Evolutionary conservation across 2,797 vertebrate species (phyloP), one percentile per base, ranked within the genome.

Genomic region (Silurus aristotelis): DNA sequence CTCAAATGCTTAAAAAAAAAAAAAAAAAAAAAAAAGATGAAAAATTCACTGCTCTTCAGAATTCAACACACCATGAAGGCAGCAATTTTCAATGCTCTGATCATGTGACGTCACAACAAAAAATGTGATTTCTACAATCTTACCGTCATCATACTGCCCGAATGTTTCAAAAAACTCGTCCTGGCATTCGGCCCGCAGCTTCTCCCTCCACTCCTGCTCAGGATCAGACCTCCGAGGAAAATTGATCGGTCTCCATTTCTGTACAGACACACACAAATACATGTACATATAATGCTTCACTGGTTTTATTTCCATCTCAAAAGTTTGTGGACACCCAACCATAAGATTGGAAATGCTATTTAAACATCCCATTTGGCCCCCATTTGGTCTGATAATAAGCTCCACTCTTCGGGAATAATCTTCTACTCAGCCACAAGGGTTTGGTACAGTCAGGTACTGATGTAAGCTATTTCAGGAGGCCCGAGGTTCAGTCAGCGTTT

Each of bases 131-230:
- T 38, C n/a, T 1, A 71, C 20, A 17, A 9, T 43, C 90, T 94
- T 91, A 96, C 96, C 95, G 0, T 80, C 78, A 68, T 96, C 95
- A 66, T 95, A 96, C 15, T 92, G 92, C 52, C 95, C 96, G 20
- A 96, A 94, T 7, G 90, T 93, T 87, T 96, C 95, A 80, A 76
- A 95, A 90, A 95, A 96, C 85, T 97, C 95, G 7, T 96, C 95
- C 85, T 96, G 94, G 64, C 95, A 96, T 92, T 96, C 96, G 12
- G 89, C 95, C 61, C 96, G 94, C 19, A 97, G 93, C 91, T 96
- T 97, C 86, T 95, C 91, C 86, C 89, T 77, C 96, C 96, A 97
- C 27, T 93, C 92, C 38, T 61, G 91, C 89, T 96, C 95, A 5
- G 86, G 80, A 81, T 95, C 90, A 0, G 31, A 27, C 19, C 78